These are phyloP conservation scores for Microtus oregoni DNA, from an alignment of 2,113 vertebrate species.

Conservation along the genomic window DNA sequence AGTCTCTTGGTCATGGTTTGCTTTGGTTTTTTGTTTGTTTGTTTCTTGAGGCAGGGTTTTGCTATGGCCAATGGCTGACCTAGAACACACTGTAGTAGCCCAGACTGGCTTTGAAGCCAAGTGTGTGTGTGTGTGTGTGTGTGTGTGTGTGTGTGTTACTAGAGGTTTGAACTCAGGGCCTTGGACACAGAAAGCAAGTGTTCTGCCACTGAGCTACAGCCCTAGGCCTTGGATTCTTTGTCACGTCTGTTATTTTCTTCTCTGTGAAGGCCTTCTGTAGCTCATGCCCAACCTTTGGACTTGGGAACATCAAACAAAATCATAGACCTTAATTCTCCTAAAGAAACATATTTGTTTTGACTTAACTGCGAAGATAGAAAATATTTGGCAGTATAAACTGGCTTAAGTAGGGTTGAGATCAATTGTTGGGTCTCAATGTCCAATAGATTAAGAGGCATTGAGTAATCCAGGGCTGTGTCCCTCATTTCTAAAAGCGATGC, in stretches of 20 bases:
- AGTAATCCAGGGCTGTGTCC: neutral
- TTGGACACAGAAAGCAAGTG: neutral
- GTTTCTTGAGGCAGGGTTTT: neutral
- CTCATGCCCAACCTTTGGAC: neutral
- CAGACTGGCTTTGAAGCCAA: neutral
- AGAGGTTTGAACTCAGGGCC: neutral
- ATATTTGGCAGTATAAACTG: slow-evolving; percentile 28
- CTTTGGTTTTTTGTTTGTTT: neutral
- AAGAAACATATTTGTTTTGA: slow-evolving; percentile 34
- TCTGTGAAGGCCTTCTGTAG: neutral
- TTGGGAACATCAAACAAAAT: slow-evolving; percentile 19
- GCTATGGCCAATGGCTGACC: neutral
- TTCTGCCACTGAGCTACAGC: neutral
- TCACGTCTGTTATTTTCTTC: neutral
- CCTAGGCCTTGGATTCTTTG: neutral
- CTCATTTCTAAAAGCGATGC: neutral
- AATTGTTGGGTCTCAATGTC: neutral
- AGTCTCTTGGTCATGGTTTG: neutral
- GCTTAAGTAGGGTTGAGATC: slow-evolving; percentile 19
- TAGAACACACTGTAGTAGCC: neutral
- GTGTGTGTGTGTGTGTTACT: neutral
- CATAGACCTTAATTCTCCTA: neutral
- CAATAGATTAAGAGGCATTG: neutral
- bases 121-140: neutral
- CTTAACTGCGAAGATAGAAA: slow-evolving; percentile 3